phyloP scores from a whole-genome alignment of 2,888 invertebrate species.

The Yponomeuta plumbellus region DNA sequence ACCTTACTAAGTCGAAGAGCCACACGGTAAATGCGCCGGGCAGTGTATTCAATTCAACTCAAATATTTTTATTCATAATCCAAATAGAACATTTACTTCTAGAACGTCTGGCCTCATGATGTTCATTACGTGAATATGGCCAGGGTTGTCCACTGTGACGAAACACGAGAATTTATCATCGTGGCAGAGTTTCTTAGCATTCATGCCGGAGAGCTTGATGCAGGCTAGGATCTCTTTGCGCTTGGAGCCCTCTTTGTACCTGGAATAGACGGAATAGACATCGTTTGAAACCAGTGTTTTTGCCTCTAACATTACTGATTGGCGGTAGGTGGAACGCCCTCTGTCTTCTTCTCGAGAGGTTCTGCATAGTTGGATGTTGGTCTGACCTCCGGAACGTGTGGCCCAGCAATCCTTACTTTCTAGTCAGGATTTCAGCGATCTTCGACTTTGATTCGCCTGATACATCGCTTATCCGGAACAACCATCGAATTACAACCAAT shows the following conservation, averaged over 20 bases:
- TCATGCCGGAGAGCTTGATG: constrained; percentile 65
- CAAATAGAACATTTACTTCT: too few species aligned
- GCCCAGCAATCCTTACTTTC: too few species aligned
- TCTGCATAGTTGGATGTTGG: too few species aligned
- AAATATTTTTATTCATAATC: too few species aligned
- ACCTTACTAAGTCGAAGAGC: background rate
- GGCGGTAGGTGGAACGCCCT: too few species aligned
- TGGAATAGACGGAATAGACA: constrained; percentile 29
- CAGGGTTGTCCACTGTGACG: constrained; percentile 77
- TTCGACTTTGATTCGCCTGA: too few species aligned
- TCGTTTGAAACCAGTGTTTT: background rate
- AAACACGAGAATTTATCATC: constrained; percentile 75
- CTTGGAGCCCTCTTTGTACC: constrained; percentile 60
- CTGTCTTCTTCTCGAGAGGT: too few species aligned
- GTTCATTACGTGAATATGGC: constrained; percentile 78
- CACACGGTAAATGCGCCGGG: constrained; percentile 4
- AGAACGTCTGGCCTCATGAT: constrained; percentile 45
- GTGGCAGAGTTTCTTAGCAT: constrained; percentile 54
- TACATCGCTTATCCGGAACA: too few species aligned
- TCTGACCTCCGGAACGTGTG: background rate
- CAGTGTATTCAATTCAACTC: constrained; percentile 37
- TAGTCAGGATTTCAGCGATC: too few species aligned
- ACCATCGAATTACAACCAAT: too few species aligned
- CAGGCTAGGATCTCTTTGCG: constrained; percentile 63
- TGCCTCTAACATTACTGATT: too few species aligned